Evolutionary conservation across 2,888 invertebrate species (phyloP).

Genomic region (Megalurothrips usitatus): DNA sequence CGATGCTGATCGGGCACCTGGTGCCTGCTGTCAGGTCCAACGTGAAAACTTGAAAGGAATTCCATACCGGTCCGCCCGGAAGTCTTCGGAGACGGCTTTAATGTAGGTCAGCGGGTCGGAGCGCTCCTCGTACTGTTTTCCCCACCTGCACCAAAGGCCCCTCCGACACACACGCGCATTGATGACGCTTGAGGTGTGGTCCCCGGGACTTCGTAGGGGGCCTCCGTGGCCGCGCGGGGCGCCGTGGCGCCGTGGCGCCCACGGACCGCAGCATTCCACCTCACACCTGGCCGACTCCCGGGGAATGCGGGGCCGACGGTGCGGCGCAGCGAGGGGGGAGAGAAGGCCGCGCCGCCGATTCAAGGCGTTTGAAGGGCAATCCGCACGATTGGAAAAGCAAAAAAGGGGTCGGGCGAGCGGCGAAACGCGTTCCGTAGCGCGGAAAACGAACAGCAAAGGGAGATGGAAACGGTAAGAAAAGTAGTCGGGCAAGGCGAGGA

Average conservation of each 20-base stretch:
- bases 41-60: too few relatives aligned
- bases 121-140: too few relatives aligned
- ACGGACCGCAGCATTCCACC: neutral
- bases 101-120: too few relatives aligned
- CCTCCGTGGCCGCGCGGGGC: too few relatives aligned
- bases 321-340: neutral
- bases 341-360: neutral
- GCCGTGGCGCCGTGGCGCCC: neutral
- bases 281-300: neutral
- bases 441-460: neutral
- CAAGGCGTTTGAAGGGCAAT: neutral
- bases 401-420: neutral
- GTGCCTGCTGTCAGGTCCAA: too few relatives aligned
- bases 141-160: too few relatives aligned
- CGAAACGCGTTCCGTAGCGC: neutral
- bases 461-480: neutral
- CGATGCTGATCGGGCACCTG: too few relatives aligned
- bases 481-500: neutral
- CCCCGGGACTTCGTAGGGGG: neutral
- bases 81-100: too few relatives aligned
- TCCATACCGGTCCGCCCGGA: too few relatives aligned
- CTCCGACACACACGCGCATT: neutral
- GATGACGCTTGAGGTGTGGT: slow-evolving; percentile 4
- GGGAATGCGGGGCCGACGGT: neutral
- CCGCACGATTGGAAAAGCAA: slow-evolving; percentile 10